Evolutionary conservation across 2,113 vertebrate species (phyloP), one percentile per base, ranked within the genome.

Genomic region (Buteo buteo): DNA sequence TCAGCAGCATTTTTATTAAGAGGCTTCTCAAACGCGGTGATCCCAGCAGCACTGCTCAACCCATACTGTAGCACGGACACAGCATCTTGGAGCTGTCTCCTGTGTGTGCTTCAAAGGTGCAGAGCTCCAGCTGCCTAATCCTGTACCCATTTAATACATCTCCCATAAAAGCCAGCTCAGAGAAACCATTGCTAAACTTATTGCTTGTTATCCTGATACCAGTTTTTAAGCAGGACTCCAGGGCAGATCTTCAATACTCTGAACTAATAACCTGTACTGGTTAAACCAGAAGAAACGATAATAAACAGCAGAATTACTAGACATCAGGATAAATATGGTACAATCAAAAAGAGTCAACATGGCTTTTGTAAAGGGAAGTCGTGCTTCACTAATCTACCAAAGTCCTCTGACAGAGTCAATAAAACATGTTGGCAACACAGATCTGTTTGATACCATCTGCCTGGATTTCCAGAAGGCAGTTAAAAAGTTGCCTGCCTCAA

Each of bases 391-490:
- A 21, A 78, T 64, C 36, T 82, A 34, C 55, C 49, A 20, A 84
- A 91, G 61, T 71, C 65, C 47, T 91, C 65, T 88, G 73, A 69
- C 70, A 82, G 21, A 88, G 44, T 91, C 76, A 93, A 38, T 66
- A 66, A 93, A 89, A 76, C 36, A 26, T 0, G 0, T 25, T 91
- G 86, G 70, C 81, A 93, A 34, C 86, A 89, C 29, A 72, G 40
- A 87, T 82, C 77, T 76, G 29, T 84, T 76, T 91, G 81, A 82
- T 85, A 90, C 65, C 44, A 94, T 95, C 93, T 93, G 84, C 36
- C 81, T 79, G 52, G 44, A 82, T 87, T 87, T 96, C 87, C 94
- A 95, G 69, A 78, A 86, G 91, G 82, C 86, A 66, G 21, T 58
- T 22, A 29, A 5, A 67, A 58, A 59, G 69, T 79, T 87, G 40